Evolutionary conservation across 2,797 vertebrate genomes (phyloP).

Genomic region (Microtus californicus): DNA sequence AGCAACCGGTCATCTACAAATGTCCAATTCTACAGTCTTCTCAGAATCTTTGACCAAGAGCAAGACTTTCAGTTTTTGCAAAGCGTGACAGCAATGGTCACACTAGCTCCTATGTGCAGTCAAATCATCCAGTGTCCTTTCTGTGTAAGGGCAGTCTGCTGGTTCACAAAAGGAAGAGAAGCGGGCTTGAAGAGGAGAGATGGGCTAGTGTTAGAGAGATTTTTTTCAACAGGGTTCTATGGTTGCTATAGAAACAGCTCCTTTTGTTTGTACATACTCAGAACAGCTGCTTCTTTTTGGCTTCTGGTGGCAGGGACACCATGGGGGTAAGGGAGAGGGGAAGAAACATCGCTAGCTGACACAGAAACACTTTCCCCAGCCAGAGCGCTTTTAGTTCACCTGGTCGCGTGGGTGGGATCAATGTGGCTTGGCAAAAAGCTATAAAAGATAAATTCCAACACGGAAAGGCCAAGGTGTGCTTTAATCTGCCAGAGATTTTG

Average conservation of each 20-base stretch:
- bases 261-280: slow-evolving; percentile 85
- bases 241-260: slow-evolving; percentile 86
- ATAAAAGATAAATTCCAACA: slow-evolving; percentile 42
- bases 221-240: slow-evolving; percentile 73
- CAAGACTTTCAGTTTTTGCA: neutral
- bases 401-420: neutral
- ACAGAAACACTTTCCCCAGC: neutral
- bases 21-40: neutral
- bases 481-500: neutral
- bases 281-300: slow-evolving; percentile 78
- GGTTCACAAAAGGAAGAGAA: neutral
- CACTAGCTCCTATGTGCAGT: rapidly evolving
- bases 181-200: slow-evolving; percentile 1
- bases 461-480: neutral
- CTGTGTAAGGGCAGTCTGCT: slow-evolving; percentile 11
- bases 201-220: slow-evolving; percentile 60
- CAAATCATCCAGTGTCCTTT: neutral
- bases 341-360: slow-evolving; percentile 12
- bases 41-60: neutral
- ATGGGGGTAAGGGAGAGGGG: slow-evolving; percentile 45
- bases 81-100: rapidly evolving
- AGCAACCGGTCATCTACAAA: rapidly evolving
- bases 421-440: neutral
- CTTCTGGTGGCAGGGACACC: slow-evolving; percentile 60
- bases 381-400: slow-evolving; percentile 46